These are phyloP conservation scores for Liposcelis brunnea DNA, from an alignment of 2,888 invertebrate species.

Conservation along the genomic window DNA sequence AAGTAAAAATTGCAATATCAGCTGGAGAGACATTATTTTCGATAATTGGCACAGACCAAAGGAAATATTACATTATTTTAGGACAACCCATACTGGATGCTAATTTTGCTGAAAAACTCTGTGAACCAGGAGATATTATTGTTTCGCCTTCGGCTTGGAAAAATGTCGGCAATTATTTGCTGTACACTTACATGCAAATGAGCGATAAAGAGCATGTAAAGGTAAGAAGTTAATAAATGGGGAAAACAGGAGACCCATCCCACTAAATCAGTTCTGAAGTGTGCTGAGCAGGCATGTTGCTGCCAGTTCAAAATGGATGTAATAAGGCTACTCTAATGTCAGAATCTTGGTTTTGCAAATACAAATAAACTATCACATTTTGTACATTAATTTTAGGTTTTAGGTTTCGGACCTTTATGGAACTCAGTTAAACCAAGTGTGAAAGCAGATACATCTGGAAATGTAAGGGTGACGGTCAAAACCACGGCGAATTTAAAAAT, in stretches of 20 bases:
- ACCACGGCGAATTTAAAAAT: too few relatives aligned
- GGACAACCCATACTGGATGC: conserved; percentile 45
- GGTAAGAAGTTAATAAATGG: conserved; percentile 7
- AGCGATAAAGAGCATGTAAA: conserved; percentile 14
- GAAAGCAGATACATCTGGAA: conserved; percentile 25
- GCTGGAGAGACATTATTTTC: conserved; percentile 40
- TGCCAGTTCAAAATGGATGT: too few relatives aligned
- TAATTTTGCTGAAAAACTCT: conserved; percentile 24
- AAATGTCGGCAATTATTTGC: conserved; percentile 27
- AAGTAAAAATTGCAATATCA: conserved; percentile 45
- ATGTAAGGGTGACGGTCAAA: conserved; percentile 28
- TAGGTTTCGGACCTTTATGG: conserved; percentile 29
- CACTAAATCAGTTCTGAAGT: too few relatives aligned
- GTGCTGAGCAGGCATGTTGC: too few relatives aligned
- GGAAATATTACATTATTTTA: conserved; percentile 39
- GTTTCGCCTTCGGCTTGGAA: conserved; percentile 40
- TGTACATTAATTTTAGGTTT: conserved; percentile 14
- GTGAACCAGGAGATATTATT: conserved; percentile 41
- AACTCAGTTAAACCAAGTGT: conserved; percentile 33
- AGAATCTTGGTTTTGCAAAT: conserved; percentile 1
- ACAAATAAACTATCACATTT: conserved; percentile 12
- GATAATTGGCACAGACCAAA: conserved; percentile 32
- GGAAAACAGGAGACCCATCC: too few relatives aligned
- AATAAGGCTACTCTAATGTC: too few relatives aligned
- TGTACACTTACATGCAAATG: conserved; percentile 18